phyloP scores from a whole-genome alignment of 2,113 vertebrate species.

The Marcusenius ussheri region DNA sequence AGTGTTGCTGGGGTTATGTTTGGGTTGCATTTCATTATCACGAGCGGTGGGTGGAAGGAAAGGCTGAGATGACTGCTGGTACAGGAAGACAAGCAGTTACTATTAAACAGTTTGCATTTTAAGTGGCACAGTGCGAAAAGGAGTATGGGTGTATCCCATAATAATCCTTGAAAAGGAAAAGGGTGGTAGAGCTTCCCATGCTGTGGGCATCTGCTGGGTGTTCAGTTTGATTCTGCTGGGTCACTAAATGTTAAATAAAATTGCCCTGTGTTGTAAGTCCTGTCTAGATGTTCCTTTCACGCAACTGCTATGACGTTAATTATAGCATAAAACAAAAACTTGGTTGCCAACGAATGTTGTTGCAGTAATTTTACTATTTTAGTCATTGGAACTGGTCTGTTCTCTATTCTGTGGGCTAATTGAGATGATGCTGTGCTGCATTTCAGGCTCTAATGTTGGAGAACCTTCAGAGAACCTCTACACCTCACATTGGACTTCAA shows the following conservation, averaged over 20 bases:
- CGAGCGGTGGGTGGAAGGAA: neutral
- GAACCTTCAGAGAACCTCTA: constrained; percentile 83
- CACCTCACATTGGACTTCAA: constrained; percentile 75
- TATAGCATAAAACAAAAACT: neutral
- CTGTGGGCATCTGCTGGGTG: neutral
- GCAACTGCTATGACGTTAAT: neutral
- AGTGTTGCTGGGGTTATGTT: neutral
- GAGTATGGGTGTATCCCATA: neutral
- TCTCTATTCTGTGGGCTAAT: neutral
- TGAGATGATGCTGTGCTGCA: constrained; percentile 18
- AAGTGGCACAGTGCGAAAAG: neutral
- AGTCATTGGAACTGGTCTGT: neutral
- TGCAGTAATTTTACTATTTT: neutral
- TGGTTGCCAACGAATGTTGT: neutral
- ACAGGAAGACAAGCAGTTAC: neutral
- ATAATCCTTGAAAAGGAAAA: neutral
- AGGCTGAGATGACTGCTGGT: neutral
- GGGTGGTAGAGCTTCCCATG: neutral
- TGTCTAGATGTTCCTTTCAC: neutral
- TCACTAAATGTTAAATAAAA: neutral
- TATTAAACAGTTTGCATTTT: neutral
- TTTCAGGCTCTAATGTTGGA: constrained; percentile 85
- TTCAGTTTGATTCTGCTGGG: neutral
- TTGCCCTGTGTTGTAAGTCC: neutral
- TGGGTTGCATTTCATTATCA: neutral